A percentile compares a stretch with the other conserved stretches of the same genome.
Conservation (phyloP, 2,797 vertebrate species). For the Chelon auratus region DNA sequence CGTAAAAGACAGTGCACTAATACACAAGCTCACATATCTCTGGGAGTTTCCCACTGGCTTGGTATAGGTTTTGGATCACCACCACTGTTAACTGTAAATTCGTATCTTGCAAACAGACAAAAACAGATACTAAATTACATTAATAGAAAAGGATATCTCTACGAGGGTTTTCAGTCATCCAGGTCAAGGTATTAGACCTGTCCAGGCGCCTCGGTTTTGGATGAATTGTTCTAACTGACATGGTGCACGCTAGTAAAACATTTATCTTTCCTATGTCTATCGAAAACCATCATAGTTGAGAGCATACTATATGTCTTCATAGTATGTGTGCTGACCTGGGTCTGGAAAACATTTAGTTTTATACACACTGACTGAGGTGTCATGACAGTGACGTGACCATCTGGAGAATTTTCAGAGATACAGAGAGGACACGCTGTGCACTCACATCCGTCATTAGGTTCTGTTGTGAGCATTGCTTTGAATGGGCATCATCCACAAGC, state of each 20-base stretch:
- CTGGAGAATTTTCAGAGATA: conserved; percentile 11
- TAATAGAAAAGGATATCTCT: no score
- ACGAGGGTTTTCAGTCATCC: no score
- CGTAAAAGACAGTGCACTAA: neutral
- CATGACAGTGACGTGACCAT: conserved; percentile 1
- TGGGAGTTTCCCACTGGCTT: neutral
- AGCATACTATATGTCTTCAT: neutral
- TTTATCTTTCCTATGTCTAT: no score
- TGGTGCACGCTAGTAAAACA: no score
- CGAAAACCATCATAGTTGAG: no score
- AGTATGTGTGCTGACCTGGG: neutral
- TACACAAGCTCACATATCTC: neutral
- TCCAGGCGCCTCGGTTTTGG: no score
- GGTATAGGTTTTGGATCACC: conserved; percentile 20
- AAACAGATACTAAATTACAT: conserved; percentile 2
- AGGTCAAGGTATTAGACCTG: no score
- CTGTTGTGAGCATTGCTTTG: conserved; percentile 9
- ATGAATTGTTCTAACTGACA: no score
- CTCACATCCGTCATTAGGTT: conserved; percentile 15
- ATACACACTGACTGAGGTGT: conserved; percentile 1
- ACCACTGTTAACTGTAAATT: neutral
- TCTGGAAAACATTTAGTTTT: neutral
- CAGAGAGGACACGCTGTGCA: neutral
- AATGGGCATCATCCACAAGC: neutral
- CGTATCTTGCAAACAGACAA: neutral